Evolutionary conservation across 2,888 invertebrate species (phyloP).

Genomic region (Leucoma salicis): DNA sequence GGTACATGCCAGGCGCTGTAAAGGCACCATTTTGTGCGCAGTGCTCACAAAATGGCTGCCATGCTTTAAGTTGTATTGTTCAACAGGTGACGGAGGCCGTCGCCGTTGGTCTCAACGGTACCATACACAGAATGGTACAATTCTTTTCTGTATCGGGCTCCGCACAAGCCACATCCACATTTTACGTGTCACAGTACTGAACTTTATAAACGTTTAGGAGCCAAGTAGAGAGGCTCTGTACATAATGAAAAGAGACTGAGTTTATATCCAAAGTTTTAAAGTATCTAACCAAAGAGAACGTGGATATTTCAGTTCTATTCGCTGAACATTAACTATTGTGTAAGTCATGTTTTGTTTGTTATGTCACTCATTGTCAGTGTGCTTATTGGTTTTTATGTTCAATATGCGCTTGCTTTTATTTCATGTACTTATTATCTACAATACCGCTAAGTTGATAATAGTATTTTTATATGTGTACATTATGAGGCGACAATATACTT

Average conservation of each 20-base stretch:
- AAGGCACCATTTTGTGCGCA: slow-evolving; percentile 37
- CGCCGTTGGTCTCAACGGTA: slow-evolving; percentile 83
- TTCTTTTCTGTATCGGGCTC: slow-evolving; percentile 84
- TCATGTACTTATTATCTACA: slow-evolving; percentile 38
- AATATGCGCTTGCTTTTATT: slow-evolving; percentile 73
- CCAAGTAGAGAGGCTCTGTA: slow-evolving; percentile 65
- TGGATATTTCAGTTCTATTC: slow-evolving; percentile 72
- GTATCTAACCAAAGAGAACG: slow-evolving; percentile 69
- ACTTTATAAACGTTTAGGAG: slow-evolving; percentile 52
- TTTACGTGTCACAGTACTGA: slow-evolving; percentile 84
- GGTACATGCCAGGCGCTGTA: slow-evolving; percentile 21
- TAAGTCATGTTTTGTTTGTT: slow-evolving; percentile 82
- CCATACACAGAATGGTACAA: slow-evolving; percentile 84
- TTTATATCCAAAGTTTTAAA: slow-evolving; percentile 72
- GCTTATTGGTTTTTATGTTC: slow-evolving; percentile 67
- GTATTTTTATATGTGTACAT: slow-evolving; percentile 15
- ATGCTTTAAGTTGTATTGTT: slow-evolving; percentile 77
- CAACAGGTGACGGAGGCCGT: slow-evolving; percentile 84
- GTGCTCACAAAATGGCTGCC: slow-evolving; percentile 57
- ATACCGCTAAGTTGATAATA: slow-evolving; percentile 21
- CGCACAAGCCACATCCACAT: slow-evolving; percentile 83
- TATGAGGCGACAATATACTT: slow-evolving; percentile 3
- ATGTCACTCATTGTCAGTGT: slow-evolving; percentile 80
- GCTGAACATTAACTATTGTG: slow-evolving; percentile 76
- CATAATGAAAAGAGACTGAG: slow-evolving; percentile 78